A percentile compares a stretch with the other conserved stretches of the same genome.
Evolutionary conservation across 92 coral and sea anemone genomes (phyloP).

Genomic region (Phenganax subtilis): DNA sequence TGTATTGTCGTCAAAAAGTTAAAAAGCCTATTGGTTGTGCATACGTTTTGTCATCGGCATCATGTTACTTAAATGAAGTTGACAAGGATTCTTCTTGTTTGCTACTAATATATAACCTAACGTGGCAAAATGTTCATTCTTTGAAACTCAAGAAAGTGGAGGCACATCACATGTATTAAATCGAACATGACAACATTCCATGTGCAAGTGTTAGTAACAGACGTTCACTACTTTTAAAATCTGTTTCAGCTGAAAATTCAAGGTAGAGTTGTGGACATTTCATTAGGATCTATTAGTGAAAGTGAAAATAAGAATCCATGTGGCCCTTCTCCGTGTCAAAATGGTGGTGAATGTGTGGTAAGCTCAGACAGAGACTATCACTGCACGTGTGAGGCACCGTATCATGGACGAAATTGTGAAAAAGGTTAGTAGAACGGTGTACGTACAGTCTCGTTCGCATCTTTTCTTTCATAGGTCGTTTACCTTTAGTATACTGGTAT

Average conservation of each 20-base stretch:
- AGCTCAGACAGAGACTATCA: constrained; percentile 21
- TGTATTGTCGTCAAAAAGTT: too few species aligned
- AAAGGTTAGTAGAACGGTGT: constrained; percentile 23
- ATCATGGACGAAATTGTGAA: constrained; percentile 33
- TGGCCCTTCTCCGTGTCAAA: constrained; percentile 26
- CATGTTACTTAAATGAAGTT: too few species aligned
- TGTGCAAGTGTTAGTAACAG: too few species aligned
- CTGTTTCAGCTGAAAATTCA: constrained; percentile 36
- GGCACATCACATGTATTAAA: too few species aligned
- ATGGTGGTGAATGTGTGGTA: constrained; percentile 46
- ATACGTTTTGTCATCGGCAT: too few species aligned
- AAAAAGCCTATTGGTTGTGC: too few species aligned
- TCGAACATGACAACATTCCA: too few species aligned
- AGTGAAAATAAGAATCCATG: constrained; percentile 44
- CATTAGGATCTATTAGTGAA: constrained; percentile 41
- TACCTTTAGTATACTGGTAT: too few species aligned
- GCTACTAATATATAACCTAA: background rate
- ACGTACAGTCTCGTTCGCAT: background rate
- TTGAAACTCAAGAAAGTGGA: too few species aligned
- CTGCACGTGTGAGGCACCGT: constrained; percentile 35
- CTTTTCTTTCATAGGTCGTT: background rate
- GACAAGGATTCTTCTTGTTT: too few species aligned
- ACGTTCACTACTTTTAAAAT: background rate
- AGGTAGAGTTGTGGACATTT: constrained; percentile 25
- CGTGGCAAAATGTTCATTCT: too few species aligned